phyloP scores from a whole-genome alignment of 2,888 invertebrate genomes.

The Protodeltote pygarga region DNA sequence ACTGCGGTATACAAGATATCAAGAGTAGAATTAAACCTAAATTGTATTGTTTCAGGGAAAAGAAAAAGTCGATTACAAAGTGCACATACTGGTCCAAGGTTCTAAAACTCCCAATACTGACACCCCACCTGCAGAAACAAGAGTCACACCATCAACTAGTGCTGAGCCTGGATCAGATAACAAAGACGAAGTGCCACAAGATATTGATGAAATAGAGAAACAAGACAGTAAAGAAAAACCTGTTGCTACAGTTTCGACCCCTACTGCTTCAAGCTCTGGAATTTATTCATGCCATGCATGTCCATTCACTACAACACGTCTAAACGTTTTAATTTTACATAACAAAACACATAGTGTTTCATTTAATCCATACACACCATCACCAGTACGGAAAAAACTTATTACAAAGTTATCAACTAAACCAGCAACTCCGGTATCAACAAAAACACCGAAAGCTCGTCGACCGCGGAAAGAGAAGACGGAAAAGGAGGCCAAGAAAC shows the following conservation, averaged over 20 bases:
- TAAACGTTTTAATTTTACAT: slow-evolving; percentile 92
- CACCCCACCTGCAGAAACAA: slow-evolving; percentile 43
- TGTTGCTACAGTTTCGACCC: slow-evolving; percentile 39
- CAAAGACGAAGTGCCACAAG: slow-evolving; percentile 17
- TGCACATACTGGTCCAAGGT: slow-evolving; percentile 88
- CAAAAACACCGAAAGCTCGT: slow-evolving; percentile 67
- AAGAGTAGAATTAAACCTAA: too few species aligned
- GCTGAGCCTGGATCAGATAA: slow-evolving; percentile 33
- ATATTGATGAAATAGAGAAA: slow-evolving; percentile 32
- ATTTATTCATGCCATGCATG: slow-evolving; percentile 89
- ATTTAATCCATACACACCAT: slow-evolving; percentile 78
- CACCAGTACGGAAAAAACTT: slow-evolving; percentile 73
- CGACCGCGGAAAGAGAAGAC: slow-evolving; percentile 71
- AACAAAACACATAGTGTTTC: slow-evolving; percentile 89
- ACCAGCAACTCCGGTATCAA: slow-evolving; percentile 39
- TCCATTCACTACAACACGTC: slow-evolving; percentile 88
- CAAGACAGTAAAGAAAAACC: slow-evolving; percentile 42
- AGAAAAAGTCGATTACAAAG: slow-evolving; percentile 87
- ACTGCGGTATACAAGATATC: too few species aligned
- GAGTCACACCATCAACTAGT: slow-evolving; percentile 45
- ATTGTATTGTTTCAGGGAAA: slow-evolving; percentile 67
- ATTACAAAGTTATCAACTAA: slow-evolving; percentile 59
- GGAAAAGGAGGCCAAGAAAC: slow-evolving; percentile 70
- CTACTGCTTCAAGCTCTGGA: slow-evolving; percentile 65
- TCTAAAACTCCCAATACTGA: slow-evolving; percentile 68